phyloP scores from a whole-genome alignment of 92 coral and sea anemone species.

The Epizoanthus rinbou region DNA sequence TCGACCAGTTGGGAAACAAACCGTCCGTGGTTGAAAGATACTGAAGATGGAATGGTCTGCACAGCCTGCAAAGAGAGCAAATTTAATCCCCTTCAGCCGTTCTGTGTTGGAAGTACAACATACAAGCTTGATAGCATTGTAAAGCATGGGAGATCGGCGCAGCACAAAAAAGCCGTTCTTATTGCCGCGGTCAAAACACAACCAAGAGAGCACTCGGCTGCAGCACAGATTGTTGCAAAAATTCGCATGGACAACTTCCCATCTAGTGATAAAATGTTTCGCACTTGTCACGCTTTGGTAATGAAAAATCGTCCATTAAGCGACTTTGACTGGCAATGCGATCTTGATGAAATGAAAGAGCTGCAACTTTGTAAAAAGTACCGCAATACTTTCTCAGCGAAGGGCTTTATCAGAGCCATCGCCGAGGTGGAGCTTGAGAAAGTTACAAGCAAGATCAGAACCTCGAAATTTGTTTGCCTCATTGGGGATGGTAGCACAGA shows the following conservation, averaged over 20 bases:
- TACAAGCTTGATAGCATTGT: background rate
- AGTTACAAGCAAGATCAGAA: no score
- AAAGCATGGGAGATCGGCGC: background rate
- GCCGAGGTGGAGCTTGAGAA: no score
- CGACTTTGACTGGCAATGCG: conserved; percentile 12
- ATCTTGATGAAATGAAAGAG: conserved; percentile 7
- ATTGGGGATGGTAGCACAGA: no score
- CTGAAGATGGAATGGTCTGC: conserved; percentile 16
- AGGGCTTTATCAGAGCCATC: no score
- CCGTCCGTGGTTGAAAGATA: conserved; percentile 22
- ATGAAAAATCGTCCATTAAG: background rate
- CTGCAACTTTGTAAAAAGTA: background rate
- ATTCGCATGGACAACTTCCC: conserved; percentile 1
- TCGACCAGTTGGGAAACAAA: background rate
- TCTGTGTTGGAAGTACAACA: background rate
- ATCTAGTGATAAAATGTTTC: conserved; percentile 8
- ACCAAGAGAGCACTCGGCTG: background rate
- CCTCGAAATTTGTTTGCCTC: no score
- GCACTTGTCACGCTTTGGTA: conserved; percentile 5
- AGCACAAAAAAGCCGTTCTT: background rate
- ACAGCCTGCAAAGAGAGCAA: conserved; percentile 7
- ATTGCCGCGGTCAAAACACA: conserved; percentile 16
- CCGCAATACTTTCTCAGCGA: no score
- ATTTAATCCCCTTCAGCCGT: background rate
- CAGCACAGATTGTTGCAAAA: background rate